Evolutionary conservation across 2,797 vertebrate genomes (phyloP).

Genomic region (Rhinatrema bivittatum): DNA sequence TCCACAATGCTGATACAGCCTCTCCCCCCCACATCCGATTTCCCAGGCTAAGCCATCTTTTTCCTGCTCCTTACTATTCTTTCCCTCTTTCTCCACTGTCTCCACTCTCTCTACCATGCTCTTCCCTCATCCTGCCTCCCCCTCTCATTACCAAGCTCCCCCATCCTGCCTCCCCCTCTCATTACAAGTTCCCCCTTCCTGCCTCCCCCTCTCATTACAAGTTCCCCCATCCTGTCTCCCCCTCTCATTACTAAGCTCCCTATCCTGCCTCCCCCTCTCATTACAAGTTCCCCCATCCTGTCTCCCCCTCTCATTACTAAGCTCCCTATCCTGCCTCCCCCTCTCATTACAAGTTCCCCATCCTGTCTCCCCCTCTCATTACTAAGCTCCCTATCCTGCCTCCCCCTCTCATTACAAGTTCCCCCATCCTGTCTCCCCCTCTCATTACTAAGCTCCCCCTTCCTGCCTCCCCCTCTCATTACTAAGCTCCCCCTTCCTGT

Average conservation of each 20-base stretch:
- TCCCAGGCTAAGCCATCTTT: too few species aligned
- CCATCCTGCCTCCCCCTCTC: background rate
- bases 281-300: too few species aligned
- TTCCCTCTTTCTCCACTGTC: background rate
- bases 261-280: background rate
- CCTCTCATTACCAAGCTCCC: background rate
- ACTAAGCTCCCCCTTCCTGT: background rate
- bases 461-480: too few species aligned
- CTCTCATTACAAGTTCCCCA: background rate
- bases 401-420: too few species aligned
- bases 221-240: too few species aligned
- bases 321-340: background rate
- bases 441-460: too few species aligned
- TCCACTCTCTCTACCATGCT: background rate
- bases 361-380: too few species aligned
- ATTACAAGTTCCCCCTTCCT: background rate
- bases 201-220: background rate
- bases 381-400: background rate
- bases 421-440: background rate
- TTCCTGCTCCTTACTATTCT: too few species aligned
- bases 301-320: too few species aligned
- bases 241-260: background rate
- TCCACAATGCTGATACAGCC: too few species aligned
- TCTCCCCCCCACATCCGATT: too few species aligned
- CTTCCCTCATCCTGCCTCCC: background rate